A percentile compares a stretch with the other conserved stretches of the same genome.
Conservation (phyloP, 2,888 invertebrate genomes). For the Drosophila glabriapex region DNA sequence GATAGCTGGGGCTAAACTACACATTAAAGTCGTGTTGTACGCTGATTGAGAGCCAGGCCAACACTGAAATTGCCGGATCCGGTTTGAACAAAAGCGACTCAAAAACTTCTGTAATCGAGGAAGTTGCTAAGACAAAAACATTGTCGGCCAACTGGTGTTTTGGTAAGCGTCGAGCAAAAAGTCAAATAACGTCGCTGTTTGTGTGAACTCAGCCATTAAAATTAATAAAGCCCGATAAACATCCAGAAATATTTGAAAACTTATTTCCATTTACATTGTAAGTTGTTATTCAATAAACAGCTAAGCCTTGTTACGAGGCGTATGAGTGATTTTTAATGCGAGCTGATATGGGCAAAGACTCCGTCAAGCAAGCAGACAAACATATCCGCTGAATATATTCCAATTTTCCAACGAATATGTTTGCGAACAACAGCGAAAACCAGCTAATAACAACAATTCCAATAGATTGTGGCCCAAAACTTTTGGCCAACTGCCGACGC, state of each 20-base stretch:
- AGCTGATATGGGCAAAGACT: constrained; percentile 25
- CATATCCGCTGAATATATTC: constrained; percentile 45
- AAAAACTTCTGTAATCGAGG: constrained; percentile 70
- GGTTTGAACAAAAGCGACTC: constrained; percentile 26
- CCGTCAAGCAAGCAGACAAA: background rate
- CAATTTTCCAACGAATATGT: constrained; percentile 27
- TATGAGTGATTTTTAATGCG: constrained; percentile 54
- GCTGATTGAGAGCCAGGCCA: constrained; percentile 33
- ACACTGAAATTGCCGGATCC: constrained; percentile 39
- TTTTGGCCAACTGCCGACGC: constrained; percentile 47
- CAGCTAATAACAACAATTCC: constrained; percentile 15
- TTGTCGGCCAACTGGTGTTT: constrained; percentile 27
- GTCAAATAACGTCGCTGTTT: constrained; percentile 29
- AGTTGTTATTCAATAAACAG: constrained; percentile 49
- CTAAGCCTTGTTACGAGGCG: constrained; percentile 50
- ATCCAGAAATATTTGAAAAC: constrained; percentile 37
- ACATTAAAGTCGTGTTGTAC: constrained; percentile 65
- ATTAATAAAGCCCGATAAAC: constrained; percentile 58
- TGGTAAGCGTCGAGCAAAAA: constrained; percentile 20
- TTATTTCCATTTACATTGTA: constrained; percentile 43
- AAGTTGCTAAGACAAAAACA: constrained; percentile 59
- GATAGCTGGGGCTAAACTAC: constrained; percentile 69
- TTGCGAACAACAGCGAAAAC: constrained; percentile 1
- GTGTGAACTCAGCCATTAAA: constrained; percentile 70
- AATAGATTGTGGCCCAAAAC: constrained; percentile 29